Conservation (phyloP, 2,797 vertebrate species). For the Falco rusticolus region DNA sequence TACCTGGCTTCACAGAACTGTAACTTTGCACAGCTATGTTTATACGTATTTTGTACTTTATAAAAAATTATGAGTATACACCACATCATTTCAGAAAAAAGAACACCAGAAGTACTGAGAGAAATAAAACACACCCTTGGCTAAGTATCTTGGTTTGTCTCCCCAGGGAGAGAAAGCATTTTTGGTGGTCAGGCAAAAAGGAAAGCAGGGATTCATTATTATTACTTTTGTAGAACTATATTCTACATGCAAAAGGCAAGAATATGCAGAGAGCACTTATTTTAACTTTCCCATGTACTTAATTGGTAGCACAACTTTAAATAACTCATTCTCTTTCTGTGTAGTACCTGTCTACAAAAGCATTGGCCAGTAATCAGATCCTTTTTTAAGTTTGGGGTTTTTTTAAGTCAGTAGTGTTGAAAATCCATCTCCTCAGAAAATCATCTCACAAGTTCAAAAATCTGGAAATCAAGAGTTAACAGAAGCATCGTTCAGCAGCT, state of each 20-base stretch:
- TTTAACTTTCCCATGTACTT: slow-evolving; percentile 30
- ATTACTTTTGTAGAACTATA: slow-evolving; percentile 40
- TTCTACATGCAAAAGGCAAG: slow-evolving; percentile 31
- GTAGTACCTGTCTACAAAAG: background rate
- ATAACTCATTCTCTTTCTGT: background rate
- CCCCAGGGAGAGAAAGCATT: slow-evolving; percentile 2
- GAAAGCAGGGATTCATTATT: slow-evolving; percentile 41
- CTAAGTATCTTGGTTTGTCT: background rate
- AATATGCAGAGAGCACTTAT: slow-evolving; percentile 19
- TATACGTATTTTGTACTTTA: background rate
- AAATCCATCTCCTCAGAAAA: background rate
- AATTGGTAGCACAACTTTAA: background rate
- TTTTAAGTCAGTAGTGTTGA: background rate
- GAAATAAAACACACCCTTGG: slow-evolving; percentile 64
- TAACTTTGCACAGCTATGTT: background rate
- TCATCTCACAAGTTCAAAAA: background rate
- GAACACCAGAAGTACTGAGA: slow-evolving; percentile 29
- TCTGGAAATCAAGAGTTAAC: background rate
- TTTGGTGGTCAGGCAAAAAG: slow-evolving; percentile 43
- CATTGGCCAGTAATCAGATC: background rate
- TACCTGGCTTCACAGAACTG: background rate
- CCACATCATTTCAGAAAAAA: slow-evolving; percentile 27
- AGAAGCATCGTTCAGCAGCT: background rate
- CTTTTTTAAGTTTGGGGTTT: background rate
- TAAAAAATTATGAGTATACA: slow-evolving; percentile 18